These are phyloP conservation scores for Hylaeus volcanicus DNA, from an alignment of 1,140 invertebrate species.

Conservation along the genomic window DNA sequence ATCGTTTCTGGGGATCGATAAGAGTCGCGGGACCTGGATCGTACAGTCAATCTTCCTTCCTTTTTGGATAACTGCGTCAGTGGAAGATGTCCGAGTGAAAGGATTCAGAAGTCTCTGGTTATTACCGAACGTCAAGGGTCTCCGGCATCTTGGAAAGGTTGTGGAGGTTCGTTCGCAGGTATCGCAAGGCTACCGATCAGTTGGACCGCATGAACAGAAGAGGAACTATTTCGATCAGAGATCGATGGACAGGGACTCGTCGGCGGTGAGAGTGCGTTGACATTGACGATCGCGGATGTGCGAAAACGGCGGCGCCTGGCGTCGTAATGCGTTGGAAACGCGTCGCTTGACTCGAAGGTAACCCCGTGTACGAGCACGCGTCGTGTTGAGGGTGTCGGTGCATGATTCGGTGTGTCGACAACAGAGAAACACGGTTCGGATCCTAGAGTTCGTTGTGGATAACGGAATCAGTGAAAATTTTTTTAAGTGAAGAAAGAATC, in stretches of 20 bases:
- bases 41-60: too few relatives aligned
- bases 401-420: slow-evolving; percentile 50
- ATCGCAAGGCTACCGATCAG: too few relatives aligned
- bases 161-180: too few relatives aligned
- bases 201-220: slow-evolving; percentile 17
- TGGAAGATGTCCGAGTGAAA: too few relatives aligned
- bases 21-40: too few relatives aligned
- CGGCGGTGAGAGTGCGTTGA: slow-evolving; percentile 19
- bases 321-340: slow-evolving; percentile 38
- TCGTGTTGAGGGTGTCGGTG: slow-evolving; percentile 28
- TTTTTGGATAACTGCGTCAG: too few relatives aligned
- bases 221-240: slow-evolving; percentile 2
- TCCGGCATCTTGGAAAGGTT: too few relatives aligned
- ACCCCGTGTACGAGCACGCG: slow-evolving; percentile 10
- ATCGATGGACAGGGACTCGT: slow-evolving; percentile 31
- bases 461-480: slow-evolving; percentile 40
- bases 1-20: neutral
- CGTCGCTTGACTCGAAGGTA: slow-evolving; percentile 18
- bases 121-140: too few relatives aligned
- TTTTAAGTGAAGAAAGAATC: slow-evolving; percentile 42
- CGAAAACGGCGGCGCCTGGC: slow-evolving; percentile 18
- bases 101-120: too few relatives aligned
- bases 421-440: slow-evolving; percentile 33
- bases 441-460: slow-evolving; percentile 32
- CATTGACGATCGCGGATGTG: slow-evolving; percentile 33